phyloP scores from a whole-genome alignment of 2,888 invertebrate genomes.

The Yponomeuta sedellus region DNA sequence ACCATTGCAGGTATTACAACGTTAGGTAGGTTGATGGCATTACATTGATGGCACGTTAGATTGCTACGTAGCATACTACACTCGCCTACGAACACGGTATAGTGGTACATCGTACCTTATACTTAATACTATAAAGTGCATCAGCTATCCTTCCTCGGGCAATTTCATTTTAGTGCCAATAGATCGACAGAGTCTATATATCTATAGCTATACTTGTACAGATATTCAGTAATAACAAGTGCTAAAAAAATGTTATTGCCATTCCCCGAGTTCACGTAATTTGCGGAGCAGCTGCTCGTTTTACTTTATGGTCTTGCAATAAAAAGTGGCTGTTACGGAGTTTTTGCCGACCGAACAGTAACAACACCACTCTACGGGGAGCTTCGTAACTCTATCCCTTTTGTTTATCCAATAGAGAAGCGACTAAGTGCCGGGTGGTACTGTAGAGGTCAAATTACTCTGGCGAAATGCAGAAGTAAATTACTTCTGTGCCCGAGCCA shows the following conservation, averaged over 20 bases:
- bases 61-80: too few relatives aligned
- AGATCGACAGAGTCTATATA: background rate
- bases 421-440: conserved; percentile 10
- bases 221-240: background rate
- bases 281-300: conserved; percentile 43
- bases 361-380: conserved; percentile 28
- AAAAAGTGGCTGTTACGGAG: conserved; percentile 45
- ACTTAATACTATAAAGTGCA: too few relatives aligned
- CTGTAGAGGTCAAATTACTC: conserved; percentile 23
- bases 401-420: background rate
- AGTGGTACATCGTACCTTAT: too few relatives aligned
- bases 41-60: too few relatives aligned
- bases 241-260: conserved; percentile 27
- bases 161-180: background rate
- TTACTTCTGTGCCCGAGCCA: conserved; percentile 31
- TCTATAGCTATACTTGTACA: background rate
- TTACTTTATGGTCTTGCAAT: conserved; percentile 44
- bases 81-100: too few relatives aligned
- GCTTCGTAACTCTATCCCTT: conserved; percentile 20
- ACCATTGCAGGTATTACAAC: too few relatives aligned
- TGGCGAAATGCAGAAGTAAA: conserved; percentile 31
- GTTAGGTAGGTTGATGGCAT: too few relatives aligned
- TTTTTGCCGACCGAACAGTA: conserved; percentile 34
- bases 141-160: too few relatives aligned
- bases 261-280: conserved; percentile 37